Base-by-base conservation (phyloP, 37 sponge, comb jelly and placozoan genomes). In the Halichondria panicea region DNA sequence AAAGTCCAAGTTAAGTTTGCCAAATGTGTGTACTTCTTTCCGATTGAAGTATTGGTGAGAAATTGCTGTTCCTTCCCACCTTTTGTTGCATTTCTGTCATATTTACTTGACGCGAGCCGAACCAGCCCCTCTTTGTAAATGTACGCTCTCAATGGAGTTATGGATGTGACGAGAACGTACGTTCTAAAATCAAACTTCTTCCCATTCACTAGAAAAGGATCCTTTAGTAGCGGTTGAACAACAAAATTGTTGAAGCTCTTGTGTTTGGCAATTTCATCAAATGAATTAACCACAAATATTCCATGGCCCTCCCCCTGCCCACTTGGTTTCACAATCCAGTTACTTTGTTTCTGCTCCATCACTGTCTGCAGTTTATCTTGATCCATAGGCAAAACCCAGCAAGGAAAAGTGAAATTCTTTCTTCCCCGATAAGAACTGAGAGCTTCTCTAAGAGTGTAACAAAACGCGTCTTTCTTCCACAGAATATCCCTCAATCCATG, bases 1-100 rank as follows among this genome's bases (percentile, higher is more conserved):
- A 77, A 94, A n/a, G 91, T 94, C 94, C 94, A 94, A 4, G 91
- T 89, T 28, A 94, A 54, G 41, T 89, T 89, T 24, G 84, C 43
- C 13, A 94, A 37, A 39, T 83, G 63, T 0, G 85, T 74, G 63
- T 78, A 89, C 63, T 89, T 83, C 84, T 94, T 94, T 1, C 88
- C 88, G 15, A 94, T 63, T 4, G 94, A 94, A 3, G 94, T 94
- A 63, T 94, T 94, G n/a, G 94, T 94, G 32, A 94, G 70, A 60
- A 71, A 86, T 33, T 83, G 80, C 15, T 74, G 64, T 56, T 86
- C 77, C 55, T 63, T 87, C 36, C 87, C 83, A n/a, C 87, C 61
- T 41, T 44, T 58, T 4, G 92, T 79, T 21, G 70, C 84, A 55
- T 56, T 84, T 24, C 25, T 39, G 59, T 94, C 50, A 61, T 94